These are phyloP conservation scores for Temnothorax longispinosus DNA, from an alignment of 1,140 invertebrate species.

Conservation along the genomic window DNA sequence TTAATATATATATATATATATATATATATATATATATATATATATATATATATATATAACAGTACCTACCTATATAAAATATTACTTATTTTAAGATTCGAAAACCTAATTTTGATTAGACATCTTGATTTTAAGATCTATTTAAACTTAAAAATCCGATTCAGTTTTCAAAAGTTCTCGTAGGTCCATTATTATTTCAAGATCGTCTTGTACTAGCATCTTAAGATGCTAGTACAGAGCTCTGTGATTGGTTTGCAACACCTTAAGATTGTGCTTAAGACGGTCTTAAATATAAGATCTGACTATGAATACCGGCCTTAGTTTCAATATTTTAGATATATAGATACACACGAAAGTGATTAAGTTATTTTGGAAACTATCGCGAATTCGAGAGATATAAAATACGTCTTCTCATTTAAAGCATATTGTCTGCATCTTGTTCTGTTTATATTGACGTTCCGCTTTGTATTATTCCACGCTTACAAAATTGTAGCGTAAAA, in stretches of 20 bases:
- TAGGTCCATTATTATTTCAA: too few relatives aligned
- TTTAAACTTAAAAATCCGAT: not conserved
- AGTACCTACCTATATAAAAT: not conserved
- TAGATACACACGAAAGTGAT: not conserved
- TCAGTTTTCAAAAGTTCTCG: not conserved
- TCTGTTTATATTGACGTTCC: not conserved
- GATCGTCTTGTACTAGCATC: too few relatives aligned
- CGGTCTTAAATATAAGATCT: too few relatives aligned
- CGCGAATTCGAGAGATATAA: not conserved
- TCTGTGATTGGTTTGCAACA: too few relatives aligned
- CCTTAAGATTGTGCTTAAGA: too few relatives aligned
- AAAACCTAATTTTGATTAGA: not conserved
- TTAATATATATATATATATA: too few relatives aligned
- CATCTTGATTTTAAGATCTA: not conserved
- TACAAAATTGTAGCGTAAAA: not conserved
- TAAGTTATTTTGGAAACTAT: not conserved
- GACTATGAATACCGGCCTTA: not conserved
- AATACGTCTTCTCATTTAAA: not conserved
- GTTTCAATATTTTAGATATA: not conserved
- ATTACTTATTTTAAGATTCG: not conserved
- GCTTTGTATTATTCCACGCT: not conserved
- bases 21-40: too few relatives aligned
- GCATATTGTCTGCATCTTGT: not conserved
- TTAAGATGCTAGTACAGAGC: too few relatives aligned
- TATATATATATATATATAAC: too few relatives aligned